Conservation (phyloP, 1,140 invertebrate genomes). For the Drosophila lacertosa region DNA sequence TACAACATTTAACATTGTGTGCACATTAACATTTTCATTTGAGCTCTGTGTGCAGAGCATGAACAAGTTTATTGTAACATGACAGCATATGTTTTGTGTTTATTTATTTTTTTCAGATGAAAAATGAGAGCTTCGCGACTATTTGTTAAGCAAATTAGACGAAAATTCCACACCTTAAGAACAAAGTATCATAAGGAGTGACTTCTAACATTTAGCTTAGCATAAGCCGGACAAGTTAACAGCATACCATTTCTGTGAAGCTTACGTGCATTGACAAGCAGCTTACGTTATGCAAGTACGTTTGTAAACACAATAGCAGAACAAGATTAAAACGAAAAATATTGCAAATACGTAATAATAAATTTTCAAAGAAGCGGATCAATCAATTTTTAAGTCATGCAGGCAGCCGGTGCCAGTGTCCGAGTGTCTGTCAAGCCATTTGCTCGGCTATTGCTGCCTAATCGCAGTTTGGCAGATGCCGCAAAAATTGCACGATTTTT, state of each 20-base stretch:
- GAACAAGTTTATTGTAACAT: neutral
- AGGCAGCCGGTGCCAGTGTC: neutral
- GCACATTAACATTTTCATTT: neutral
- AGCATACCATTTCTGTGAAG: neutral
- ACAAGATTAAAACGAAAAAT: neutral
- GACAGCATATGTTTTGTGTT: too few relatives aligned
- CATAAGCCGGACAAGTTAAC: neutral
- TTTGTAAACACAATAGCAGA: constrained; percentile 24
- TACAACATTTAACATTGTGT: neutral
- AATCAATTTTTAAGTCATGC: constrained; percentile 1
- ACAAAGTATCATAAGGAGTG: too few relatives aligned
- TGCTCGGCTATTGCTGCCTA: neutral
- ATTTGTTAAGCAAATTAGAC: too few relatives aligned
- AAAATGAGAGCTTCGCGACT: too few relatives aligned
- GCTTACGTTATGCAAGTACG: constrained; percentile 15
- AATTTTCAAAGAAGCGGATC: too few relatives aligned
- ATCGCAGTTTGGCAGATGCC: constrained; percentile 3
- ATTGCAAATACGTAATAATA: too few relatives aligned
- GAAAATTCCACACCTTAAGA: too few relatives aligned
- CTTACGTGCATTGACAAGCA: constrained; percentile 4
- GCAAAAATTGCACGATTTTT: neutral
- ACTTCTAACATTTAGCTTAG: too few relatives aligned
- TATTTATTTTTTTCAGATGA: too few relatives aligned
- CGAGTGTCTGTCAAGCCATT: neutral
- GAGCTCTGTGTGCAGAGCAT: neutral